A percentile compares a stretch with the other conserved stretches of the same genome.
Evolutionary conservation across 2,888 invertebrate species (phyloP).

Genomic region (Hyposoter didymator): DNA sequence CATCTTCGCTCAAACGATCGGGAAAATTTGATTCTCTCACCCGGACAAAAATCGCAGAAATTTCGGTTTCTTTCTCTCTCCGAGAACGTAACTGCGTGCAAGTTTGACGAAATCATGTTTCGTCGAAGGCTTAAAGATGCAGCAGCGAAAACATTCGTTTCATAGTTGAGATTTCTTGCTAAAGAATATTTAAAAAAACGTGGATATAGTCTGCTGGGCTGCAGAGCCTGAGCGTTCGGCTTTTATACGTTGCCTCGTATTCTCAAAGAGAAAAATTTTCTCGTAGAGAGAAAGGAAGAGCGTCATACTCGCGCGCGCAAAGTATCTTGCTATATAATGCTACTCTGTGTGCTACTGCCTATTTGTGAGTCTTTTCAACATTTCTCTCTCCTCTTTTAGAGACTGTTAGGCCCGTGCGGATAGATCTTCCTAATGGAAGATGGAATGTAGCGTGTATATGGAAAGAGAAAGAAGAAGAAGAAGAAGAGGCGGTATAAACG

Average conservation of each 20-base stretch:
- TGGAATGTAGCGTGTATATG: conserved; percentile 76
- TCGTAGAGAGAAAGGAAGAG: conserved; percentile 11
- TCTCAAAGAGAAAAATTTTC: conserved; percentile 57
- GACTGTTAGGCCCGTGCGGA: conserved; percentile 60
- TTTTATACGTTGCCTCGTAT: conserved; percentile 55
- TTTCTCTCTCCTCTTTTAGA: conserved; percentile 54
- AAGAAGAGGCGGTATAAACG: conserved; percentile 74
- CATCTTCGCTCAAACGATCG: not conserved
- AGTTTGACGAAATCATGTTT: not conserved
- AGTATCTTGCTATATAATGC: conserved; percentile 39
- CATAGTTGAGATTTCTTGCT: conserved; percentile 28
- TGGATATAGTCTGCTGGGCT: not conserved
- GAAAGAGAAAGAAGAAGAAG: conserved; percentile 47
- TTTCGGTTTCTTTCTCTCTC: not conserved
- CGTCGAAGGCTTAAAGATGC: not conserved
- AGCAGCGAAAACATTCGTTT: conserved; percentile 59
- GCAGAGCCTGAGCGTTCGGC: conserved; percentile 34
- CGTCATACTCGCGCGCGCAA: conserved; percentile 53
- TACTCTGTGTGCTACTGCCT: conserved; percentile 48
- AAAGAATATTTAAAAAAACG: conserved; percentile 1
- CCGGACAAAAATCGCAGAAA: conserved; percentile 4
- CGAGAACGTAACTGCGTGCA: conserved; percentile 8
- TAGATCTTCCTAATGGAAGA: conserved; percentile 76
- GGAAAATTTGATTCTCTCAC: conserved; percentile 34
- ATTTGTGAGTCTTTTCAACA: conserved; percentile 51